Conservation (phyloP, 2,113 vertebrate genomes). For the Lucifuga dentata region DNA sequence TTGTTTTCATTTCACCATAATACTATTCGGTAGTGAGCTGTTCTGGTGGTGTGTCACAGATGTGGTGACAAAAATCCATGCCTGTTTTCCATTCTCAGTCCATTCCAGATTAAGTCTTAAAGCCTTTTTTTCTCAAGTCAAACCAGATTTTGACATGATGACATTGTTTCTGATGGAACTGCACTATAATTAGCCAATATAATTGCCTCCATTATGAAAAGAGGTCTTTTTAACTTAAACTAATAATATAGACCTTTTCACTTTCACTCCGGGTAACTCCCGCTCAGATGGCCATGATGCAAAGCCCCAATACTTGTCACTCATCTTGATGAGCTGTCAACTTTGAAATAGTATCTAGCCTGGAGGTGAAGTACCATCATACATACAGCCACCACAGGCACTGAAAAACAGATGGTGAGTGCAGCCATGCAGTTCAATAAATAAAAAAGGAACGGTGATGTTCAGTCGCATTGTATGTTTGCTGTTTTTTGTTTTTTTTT, state of each 20-base stretch:
- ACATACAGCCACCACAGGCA: conserved; percentile 52
- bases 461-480: conserved; percentile 52
- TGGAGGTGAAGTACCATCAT: conserved; percentile 67
- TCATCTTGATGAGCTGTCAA: conserved; percentile 75
- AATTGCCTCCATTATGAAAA: conserved; percentile 21
- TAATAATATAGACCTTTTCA: conserved; percentile 4
- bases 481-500: conserved; percentile 4
- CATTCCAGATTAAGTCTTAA: background rate
- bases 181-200: conserved; percentile 37
- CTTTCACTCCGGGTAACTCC: conserved; percentile 38
- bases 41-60: too few species aligned
- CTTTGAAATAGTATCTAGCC: conserved; percentile 65
- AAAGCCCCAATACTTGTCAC: conserved; percentile 70
- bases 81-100: too few species aligned
- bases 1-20: too few species aligned
- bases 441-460: conserved; percentile 37
- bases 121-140: conserved; percentile 38
- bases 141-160: conserved; percentile 52
- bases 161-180: conserved; percentile 32
- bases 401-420: conserved; percentile 69
- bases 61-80: too few species aligned
- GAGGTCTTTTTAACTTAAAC: conserved; percentile 30
- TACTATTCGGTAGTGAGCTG: too few species aligned
- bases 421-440: conserved; percentile 41
- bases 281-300: conserved; percentile 55